Evolutionary conservation across 1,140 invertebrate genomes (phyloP).

Genomic region (Colletes gigas): DNA sequence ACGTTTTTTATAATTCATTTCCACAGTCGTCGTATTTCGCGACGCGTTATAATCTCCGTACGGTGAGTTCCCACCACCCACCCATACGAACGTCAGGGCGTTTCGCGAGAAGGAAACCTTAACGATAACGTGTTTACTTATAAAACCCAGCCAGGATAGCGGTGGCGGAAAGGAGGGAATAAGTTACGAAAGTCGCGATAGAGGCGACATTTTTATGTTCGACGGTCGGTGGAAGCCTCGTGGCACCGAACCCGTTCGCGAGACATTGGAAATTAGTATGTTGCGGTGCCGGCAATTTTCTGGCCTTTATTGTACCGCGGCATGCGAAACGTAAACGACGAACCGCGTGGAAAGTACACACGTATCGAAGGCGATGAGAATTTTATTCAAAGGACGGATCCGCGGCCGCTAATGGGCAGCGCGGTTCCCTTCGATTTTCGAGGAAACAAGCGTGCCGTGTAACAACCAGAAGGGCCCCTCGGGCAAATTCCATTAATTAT

Average conservation of each 20-base stretch:
- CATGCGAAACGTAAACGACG: slow-evolving; percentile 50
- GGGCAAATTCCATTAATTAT: slow-evolving; percentile 63
- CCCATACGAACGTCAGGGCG: not conserved
- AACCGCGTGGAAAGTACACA: not conserved
- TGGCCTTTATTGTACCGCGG: slow-evolving; percentile 44
- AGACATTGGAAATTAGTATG: slow-evolving; percentile 52
- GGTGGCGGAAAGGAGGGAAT: not conserved
- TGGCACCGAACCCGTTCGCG: slow-evolving; percentile 14
- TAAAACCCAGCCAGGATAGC: not conserved
- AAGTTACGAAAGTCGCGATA: not conserved
- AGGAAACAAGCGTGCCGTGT: slow-evolving; percentile 52
- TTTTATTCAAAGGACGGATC: slow-evolving; percentile 58
- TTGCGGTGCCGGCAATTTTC: slow-evolving; percentile 55
- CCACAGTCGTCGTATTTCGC: not conserved
- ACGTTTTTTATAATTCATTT: slow-evolving; percentile 17
- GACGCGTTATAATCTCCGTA: not conserved
- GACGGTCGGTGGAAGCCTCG: slow-evolving; percentile 31
- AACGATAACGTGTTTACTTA: slow-evolving; percentile 3
- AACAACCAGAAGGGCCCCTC: slow-evolving; percentile 21
- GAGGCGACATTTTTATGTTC: slow-evolving; percentile 36
- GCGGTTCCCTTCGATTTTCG: slow-evolving; percentile 49
- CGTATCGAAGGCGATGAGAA: slow-evolving; percentile 35
- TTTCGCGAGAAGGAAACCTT: not conserved
- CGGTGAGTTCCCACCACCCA: not conserved
- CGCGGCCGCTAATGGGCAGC: slow-evolving; percentile 21